Percentiles rank a stretch among this genome's conserved stretches.
phyloP scores from a whole-genome alignment of 2,797 vertebrate species.

The Esox masquinongy region DNA sequence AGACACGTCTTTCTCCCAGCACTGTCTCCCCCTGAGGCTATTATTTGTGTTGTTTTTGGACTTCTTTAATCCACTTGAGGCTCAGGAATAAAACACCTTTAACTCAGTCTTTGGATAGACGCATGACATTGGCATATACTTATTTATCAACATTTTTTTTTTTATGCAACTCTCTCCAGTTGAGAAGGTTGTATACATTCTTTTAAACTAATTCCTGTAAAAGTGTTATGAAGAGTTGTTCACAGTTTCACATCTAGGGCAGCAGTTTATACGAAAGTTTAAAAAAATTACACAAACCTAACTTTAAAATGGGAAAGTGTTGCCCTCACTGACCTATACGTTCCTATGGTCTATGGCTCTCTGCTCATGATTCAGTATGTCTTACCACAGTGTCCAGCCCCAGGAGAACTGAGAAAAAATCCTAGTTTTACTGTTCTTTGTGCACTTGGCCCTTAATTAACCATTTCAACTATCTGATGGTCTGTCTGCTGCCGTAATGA shows the following conservation, averaged over 20 bases:
- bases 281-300: neutral
- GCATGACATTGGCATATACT: constrained; percentile 5
- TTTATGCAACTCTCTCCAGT: neutral
- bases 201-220: neutral
- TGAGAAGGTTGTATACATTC: neutral
- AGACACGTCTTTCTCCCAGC: constrained; percentile 30
- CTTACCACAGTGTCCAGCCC: constrained; percentile 1
- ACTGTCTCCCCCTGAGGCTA: constrained; percentile 8
- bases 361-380: neutral
- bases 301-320: too few species aligned
- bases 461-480: constrained; percentile 55
- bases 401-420: neutral
- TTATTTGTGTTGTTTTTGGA: constrained; percentile 33
- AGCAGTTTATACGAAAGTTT: neutral
- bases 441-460: constrained; percentile 1
- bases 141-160: neutral
- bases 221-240: neutral
- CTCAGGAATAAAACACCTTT: neutral
- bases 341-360: too few species aligned
- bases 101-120: neutral
- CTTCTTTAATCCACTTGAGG: neutral
- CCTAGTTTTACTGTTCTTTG: neutral
- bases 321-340: too few species aligned
- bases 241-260: neutral
- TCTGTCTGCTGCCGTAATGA: constrained; percentile 59